A percentile compares a stretch with the other conserved stretches of the same genome.
Evolutionary conservation across 2,113 vertebrate genomes (phyloP).

Genomic region (Benitochromis conjunctus): DNA sequence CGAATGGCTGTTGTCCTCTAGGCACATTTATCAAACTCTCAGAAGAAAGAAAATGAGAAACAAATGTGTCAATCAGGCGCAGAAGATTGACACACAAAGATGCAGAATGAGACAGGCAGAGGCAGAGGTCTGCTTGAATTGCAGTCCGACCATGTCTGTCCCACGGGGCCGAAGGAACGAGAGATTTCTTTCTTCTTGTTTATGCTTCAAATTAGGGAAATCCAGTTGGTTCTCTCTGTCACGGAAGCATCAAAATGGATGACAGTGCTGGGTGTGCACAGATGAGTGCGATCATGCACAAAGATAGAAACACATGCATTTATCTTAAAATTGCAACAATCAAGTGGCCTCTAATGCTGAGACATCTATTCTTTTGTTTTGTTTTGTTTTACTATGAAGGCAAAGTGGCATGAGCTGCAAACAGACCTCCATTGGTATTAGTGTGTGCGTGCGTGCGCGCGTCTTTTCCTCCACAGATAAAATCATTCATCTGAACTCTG

Average conservation of each 20-base stretch:
- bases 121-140: conserved; percentile 18
- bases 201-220: conserved; percentile 19
- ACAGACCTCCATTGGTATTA: background rate
- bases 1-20: conserved; percentile 30
- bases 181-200: background rate
- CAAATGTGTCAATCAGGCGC: conserved; percentile 38
- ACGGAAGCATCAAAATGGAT: background rate
- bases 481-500: background rate
- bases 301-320: background rate
- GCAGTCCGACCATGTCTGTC: conserved; percentile 16
- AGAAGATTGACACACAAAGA: conserved; percentile 25
- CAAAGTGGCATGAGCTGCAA: background rate
- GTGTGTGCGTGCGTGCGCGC: background rate
- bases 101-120: conserved; percentile 6
- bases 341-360: background rate
- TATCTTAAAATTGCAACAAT: background rate
- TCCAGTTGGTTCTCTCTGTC: background rate
- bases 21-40: conserved; percentile 39
- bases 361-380: background rate
- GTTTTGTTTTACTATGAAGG: background rate
- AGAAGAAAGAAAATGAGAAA: conserved; percentile 19
- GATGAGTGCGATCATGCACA: background rate
- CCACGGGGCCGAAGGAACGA: background rate
- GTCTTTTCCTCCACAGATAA: background rate
- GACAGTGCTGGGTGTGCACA: background rate